Evolutionary conservation across 1,140 invertebrate species (phyloP), one percentile per base, ranked within the genome.

Genomic region (Mya arenaria): DNA sequence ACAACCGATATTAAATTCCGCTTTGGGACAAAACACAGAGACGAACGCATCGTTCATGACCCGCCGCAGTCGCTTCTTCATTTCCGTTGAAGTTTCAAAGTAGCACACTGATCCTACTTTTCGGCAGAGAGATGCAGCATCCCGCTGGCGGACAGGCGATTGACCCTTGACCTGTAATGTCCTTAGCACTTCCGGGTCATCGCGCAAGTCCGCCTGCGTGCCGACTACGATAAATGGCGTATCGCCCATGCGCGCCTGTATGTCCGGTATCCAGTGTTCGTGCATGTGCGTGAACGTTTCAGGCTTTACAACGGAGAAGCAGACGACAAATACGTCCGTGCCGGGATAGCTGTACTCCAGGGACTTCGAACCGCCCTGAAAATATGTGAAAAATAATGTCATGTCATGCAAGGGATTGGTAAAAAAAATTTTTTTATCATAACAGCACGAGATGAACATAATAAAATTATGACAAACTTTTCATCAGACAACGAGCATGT

Each of bases 71-170:
- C 85, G 75, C 36, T 85, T 89, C 75, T 87, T 85, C 82, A 85
- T 84, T n/a, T 60, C 79, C 10, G 97, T 96, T 0, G 86, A 88
- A 58, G 83, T 82, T 77, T 89, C 87, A 6, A 88, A 69, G 66
- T 88, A 89, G 28, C 84, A 86, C 1, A 83, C 80, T 0, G 85
- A 85, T 5, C 87, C 87, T 2, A 88, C 10, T 34, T 41, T 36
- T n/a, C 77, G 55, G 8, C 87, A 84, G 4, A 72, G 8, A 5
- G 55, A 58, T 13, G 44, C 36, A 3, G 84, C 87, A 10, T 85
- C 83, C 0, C 77, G 68, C 8, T 37, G 23, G 28, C 74, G 83
- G 10, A 90, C 56, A 0, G 87, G 85, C 25, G 69, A 62, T 55
- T 86, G 63, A 32, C 82, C 74, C 36, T 77, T 65, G 4, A 65